These are phyloP conservation scores for Onthophagus taurus DNA, from an alignment of 1,140 invertebrate species.

Conservation along the genomic window DNA sequence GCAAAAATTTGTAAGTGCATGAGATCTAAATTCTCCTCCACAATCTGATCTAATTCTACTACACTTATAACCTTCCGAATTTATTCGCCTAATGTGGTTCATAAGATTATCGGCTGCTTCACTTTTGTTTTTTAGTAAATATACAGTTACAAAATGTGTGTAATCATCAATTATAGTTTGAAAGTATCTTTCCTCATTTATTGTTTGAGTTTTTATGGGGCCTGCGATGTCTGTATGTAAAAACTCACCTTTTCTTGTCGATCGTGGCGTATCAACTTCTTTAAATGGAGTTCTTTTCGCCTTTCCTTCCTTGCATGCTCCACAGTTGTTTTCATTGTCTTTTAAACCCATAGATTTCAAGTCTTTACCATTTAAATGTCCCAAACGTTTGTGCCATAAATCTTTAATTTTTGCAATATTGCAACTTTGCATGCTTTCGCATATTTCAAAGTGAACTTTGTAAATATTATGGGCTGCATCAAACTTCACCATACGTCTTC, in stretches of 20 bases:
- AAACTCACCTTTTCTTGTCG: conserved; percentile 22
- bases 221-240: conserved; percentile 35
- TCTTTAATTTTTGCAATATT: neutral
- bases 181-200: conserved; percentile 33
- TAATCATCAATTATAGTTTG: conserved; percentile 36
- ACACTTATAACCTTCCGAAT: neutral
- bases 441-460: too few relatives aligned
- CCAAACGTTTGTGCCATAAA: conserved; percentile 15
- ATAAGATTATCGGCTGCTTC: conserved; percentile 25
- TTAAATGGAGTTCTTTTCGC: conserved; percentile 14
- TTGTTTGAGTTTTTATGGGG: conserved; percentile 26
- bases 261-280: neutral
- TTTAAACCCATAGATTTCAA: neutral
- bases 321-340: conserved; percentile 6
- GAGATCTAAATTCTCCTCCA: neutral
- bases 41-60: neutral
- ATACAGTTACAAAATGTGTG: conserved; percentile 29
- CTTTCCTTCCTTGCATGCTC: conserved; percentile 17
- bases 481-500: too few relatives aligned
- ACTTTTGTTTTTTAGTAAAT: conserved; percentile 29
- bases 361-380: conserved; percentile 10
- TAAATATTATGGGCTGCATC: too few relatives aligned
- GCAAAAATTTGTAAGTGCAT: conserved; percentile 1
- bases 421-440: too few relatives aligned
- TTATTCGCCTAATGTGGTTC: neutral